These are phyloP conservation scores for Aphidius colemani DNA, from an alignment of 2,888 invertebrate genomes.

Conservation along the genomic window DNA sequence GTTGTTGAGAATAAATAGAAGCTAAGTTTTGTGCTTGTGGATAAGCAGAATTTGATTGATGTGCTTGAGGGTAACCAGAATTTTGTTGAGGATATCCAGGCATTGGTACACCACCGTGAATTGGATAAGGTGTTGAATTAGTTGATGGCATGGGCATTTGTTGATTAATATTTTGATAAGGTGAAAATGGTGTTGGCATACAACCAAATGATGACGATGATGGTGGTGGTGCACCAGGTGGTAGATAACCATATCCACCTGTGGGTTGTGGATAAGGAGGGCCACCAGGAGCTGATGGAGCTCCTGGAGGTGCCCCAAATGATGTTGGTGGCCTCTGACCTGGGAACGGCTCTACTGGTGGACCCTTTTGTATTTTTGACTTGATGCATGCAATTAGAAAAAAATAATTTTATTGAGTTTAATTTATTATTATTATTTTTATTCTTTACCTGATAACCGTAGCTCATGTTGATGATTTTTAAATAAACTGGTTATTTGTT, in stretches of 20 bases:
- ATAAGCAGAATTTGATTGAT: too few relatives aligned
- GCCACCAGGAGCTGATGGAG: conserved; percentile 51
- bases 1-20: conserved; percentile 16
- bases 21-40: neutral
- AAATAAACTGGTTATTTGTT: too few relatives aligned
- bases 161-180: conserved; percentile 16
- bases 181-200: conserved; percentile 9
- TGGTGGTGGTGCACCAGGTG: conserved; percentile 24
- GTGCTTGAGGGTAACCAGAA: too few relatives aligned
- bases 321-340: conserved; percentile 52
- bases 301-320: conserved; percentile 53
- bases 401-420: too few relatives aligned
- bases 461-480: conserved; percentile 47
- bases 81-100: neutral
- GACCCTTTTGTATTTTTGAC: conserved; percentile 44
- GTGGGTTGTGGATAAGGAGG: conserved; percentile 26
- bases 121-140: conserved; percentile 32
- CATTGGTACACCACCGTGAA: conserved; percentile 25
- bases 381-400: too few relatives aligned
- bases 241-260: neutral
- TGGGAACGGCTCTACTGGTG: conserved; percentile 48
- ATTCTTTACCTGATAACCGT: conserved; percentile 54
- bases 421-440: neutral
- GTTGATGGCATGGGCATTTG: conserved; percentile 12
- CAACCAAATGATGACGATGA: neutral